These are phyloP conservation scores for Lasius platythorax DNA, from an alignment of 2,888 invertebrate genomes.

Conservation along the genomic window DNA sequence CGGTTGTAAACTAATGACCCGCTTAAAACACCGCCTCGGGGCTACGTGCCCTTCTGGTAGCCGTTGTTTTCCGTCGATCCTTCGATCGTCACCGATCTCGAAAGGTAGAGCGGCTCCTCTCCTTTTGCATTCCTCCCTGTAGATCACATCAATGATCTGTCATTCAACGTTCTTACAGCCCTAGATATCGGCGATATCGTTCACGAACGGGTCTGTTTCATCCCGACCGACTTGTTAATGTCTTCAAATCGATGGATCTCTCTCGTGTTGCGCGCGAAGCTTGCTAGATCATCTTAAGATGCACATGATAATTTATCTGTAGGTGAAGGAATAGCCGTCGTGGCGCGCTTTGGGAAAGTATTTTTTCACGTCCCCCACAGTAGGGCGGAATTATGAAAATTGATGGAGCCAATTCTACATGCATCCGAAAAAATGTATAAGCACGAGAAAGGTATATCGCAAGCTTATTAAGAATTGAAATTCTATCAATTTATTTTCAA, in stretches of 20 bases:
- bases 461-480: background rate
- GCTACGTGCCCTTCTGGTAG: constrained; percentile 53
- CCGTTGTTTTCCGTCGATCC: constrained; percentile 34
- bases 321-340: background rate
- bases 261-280: constrained; percentile 33
- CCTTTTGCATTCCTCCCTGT: constrained; percentile 67
- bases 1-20: constrained; percentile 74
- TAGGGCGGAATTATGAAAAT: background rate
- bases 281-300: constrained; percentile 34
- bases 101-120: constrained; percentile 27
- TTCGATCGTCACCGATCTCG: constrained; percentile 34
- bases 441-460: background rate
- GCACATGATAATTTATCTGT: constrained; percentile 34
- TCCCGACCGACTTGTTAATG: constrained; percentile 37
- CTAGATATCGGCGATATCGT: constrained; percentile 76
- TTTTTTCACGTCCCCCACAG: background rate
- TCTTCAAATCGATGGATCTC: constrained; percentile 33
- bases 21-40: constrained; percentile 55
- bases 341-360: background rate
- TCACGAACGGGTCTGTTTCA: constrained; percentile 41
- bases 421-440: background rate
- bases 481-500: constrained; percentile 5
- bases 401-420: background rate
- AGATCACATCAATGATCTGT: constrained; percentile 70
- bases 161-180: constrained; percentile 72